phyloP scores from a whole-genome alignment of 92 coral and sea anemone genomes.

The Epizoanthus ramosus region DNA sequence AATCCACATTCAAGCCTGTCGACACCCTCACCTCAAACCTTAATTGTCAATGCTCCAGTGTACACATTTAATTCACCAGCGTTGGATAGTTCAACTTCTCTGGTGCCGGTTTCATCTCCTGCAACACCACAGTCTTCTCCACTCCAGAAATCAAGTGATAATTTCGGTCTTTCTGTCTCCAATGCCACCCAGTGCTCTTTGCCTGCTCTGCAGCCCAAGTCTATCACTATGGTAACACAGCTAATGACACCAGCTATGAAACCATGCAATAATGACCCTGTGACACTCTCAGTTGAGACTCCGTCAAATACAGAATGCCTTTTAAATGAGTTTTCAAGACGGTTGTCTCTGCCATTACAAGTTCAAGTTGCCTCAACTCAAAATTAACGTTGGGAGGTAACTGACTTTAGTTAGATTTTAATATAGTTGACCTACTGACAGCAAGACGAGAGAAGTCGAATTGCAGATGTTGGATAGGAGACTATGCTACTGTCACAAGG shows the following conservation, averaged over 20 bases:
- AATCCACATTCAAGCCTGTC: constrained; percentile 8
- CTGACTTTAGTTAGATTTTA: constrained; percentile 16
- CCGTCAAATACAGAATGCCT: constrained; percentile 45
- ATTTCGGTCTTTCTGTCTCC: neutral
- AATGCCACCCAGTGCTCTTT: neutral
- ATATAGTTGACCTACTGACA: neutral
- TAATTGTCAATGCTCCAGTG: constrained; percentile 30
- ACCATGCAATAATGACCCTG: constrained; percentile 4
- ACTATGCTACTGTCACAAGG: too few relatives aligned
- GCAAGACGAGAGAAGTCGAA: too few relatives aligned
- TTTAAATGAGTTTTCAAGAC: constrained; percentile 51
- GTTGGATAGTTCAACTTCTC: neutral
- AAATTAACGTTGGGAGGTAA: constrained; percentile 6
- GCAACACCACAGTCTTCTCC: neutral
- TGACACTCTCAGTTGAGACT: constrained; percentile 51
- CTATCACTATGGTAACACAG: constrained; percentile 26
- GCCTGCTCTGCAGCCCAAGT: constrained; percentile 30
- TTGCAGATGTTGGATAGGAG: too few relatives aligned
- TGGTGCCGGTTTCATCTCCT: neutral
- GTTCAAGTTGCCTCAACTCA: constrained; percentile 14
- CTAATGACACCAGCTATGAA: constrained; percentile 28
- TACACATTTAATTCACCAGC: constrained; percentile 17
- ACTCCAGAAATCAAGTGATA: neutral
- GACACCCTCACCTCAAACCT: neutral
- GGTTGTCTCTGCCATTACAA: constrained; percentile 61